A percentile compares a stretch with the other conserved stretches of the same genome.
phyloP scores from a whole-genome alignment of 1,140 invertebrate species.

The Globodera rostochiensis region DNA sequence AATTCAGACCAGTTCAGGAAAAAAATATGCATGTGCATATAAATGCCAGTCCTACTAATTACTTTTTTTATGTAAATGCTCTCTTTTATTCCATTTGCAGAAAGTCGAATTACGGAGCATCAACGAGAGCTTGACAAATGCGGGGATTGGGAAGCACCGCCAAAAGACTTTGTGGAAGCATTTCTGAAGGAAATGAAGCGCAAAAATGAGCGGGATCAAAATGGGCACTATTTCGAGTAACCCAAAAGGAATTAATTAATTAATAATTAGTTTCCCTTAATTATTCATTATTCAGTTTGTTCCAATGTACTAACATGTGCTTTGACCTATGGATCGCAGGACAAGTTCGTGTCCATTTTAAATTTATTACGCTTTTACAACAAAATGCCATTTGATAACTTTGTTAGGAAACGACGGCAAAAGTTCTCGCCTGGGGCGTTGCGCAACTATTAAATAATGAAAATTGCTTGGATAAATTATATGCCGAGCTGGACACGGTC shows the following conservation, averaged over 20 bases:
- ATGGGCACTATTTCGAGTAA: no score
- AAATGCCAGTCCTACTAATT: no score
- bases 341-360: not conserved
- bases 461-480: slow-evolving; percentile 70
- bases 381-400: no score
- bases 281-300: not conserved
- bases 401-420: slow-evolving; percentile 78
- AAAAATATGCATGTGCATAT: no score
- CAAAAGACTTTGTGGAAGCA: no score
- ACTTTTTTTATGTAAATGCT: not conserved
- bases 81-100: not conserved
- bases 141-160: no score
- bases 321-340: slow-evolving; percentile 29
- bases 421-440: slow-evolving; percentile 82
- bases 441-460: slow-evolving; percentile 78
- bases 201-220: not conserved
- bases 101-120: no score
- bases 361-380: no score
- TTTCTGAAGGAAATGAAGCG: not conserved
- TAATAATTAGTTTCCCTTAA: not conserved
- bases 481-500: slow-evolving; percentile 29
- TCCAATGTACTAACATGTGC: slow-evolving; percentile 17
- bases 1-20: no score
- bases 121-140: no score
- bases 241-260: slow-evolving; percentile 27